Evolutionary conservation across 2,888 invertebrate species (phyloP).

Genomic region (Drosophila mimetica): DNA sequence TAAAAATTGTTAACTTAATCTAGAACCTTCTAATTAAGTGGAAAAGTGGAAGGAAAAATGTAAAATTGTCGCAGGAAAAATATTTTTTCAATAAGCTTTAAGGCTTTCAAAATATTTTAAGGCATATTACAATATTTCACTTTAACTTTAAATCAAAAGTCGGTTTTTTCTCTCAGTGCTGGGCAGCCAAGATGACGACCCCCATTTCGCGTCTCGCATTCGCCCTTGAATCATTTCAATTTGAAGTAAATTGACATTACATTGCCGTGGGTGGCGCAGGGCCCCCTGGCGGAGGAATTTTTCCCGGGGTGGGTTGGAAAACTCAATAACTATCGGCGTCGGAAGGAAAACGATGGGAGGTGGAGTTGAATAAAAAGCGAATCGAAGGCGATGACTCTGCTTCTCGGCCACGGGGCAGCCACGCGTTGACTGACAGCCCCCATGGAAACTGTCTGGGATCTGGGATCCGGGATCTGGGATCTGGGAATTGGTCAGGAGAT

Average conservation of each 20-base stretch:
- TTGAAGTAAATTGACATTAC: conserved; percentile 81
- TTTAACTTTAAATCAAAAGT: no score
- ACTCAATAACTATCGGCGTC: conserved; percentile 80
- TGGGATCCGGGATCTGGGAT: conserved; percentile 16
- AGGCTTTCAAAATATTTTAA: no score
- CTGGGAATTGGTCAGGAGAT: conserved; percentile 27
- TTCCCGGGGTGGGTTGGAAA: conserved; percentile 23
- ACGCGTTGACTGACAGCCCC: conserved; percentile 70
- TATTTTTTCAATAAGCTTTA: no score
- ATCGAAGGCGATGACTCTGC: conserved; percentile 63
- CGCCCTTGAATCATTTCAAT: conserved; percentile 82
- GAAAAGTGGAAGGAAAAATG: no score
- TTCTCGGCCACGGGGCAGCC: conserved; percentile 63
- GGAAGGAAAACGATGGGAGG: conserved; percentile 44
- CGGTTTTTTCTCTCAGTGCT: conserved; percentile 18
- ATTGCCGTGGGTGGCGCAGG: conserved; percentile 56
- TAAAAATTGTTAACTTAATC: no score
- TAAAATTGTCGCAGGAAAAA: no score
- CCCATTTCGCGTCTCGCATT: conserved; percentile 50
- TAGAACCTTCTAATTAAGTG: no score
- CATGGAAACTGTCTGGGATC: conserved; percentile 28
- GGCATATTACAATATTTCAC: no score
- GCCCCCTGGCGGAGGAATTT: conserved; percentile 1
- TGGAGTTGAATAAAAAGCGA: conserved; percentile 48
- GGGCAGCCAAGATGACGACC: conserved; percentile 17